Evolutionary conservation across 2,888 invertebrate species (phyloP), one percentile per base, ranked within the genome.

Genomic region (Dasypolia templi): DNA sequence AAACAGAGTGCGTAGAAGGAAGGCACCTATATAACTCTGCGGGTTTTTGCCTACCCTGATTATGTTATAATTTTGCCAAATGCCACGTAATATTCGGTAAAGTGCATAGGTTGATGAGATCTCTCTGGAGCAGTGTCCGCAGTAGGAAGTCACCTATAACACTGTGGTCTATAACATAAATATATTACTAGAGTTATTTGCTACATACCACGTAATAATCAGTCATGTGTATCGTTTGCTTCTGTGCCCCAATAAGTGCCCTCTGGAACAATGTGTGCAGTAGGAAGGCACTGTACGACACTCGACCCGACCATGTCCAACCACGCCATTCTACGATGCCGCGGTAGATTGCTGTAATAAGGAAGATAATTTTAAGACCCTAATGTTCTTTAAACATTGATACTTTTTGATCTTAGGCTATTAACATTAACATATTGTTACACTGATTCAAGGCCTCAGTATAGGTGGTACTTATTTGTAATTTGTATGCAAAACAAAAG

Each of bases 261-360:
- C 95, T 84, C 82, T 94, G 95, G 85, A 95, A 91, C 66, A 93
- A 22, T 0, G 93, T 91, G 89, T 96, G 96, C 11, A 94, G 77
- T 2, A 96, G 88, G 88, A 94, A 96, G 11, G 93, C 94, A 81
- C 92, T 85, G 91, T 95, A 96, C 0, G 95, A 91, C 42, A 92
- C 92, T 0, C 95, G 90, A 0, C 94, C 95, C 4, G 85, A 81
- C 95, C 94, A 94, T 1, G 93, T 89, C 83, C 92, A 94, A 5
- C 95, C 95, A n/a, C 94, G 92, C 95, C 95, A 95, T 77, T 95
- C 95, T 32, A 94, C 22, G 55, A 95, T 85, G 12, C 90, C 73
- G 4, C 95, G 91, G 87, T 92, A 94, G 0, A 92, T 55, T 3
- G 82, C 95, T 95, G 89, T 9, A 29, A 39, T 32, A 0, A 39